phyloP scores from a whole-genome alignment of 2,113 vertebrate species.

The Promerops cafer region DNA sequence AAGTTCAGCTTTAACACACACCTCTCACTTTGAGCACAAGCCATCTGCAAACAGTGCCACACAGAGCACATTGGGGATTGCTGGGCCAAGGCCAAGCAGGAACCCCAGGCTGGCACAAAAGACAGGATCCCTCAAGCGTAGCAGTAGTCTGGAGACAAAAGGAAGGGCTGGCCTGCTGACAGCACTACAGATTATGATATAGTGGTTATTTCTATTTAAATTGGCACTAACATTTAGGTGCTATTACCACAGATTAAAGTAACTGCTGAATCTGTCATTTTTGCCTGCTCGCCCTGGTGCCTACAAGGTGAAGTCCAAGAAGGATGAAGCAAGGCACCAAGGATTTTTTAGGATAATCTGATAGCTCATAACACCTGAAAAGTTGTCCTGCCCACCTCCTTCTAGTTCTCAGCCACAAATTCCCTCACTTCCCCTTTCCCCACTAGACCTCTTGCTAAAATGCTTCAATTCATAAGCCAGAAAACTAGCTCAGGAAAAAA shows the following conservation, averaged over 20 bases:
- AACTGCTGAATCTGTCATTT: not conserved
- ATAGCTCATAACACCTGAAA: not conserved
- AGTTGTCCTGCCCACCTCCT: not conserved
- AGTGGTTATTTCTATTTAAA: not conserved
- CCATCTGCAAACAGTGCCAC: not conserved
- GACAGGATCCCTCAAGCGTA: not conserved
- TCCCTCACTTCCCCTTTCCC: fast-evolving
- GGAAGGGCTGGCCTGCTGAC: not conserved
- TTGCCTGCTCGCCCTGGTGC: not conserved
- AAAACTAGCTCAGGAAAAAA: not conserved
- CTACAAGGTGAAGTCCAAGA: not conserved
- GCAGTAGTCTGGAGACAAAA: not conserved
- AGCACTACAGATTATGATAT: not conserved
- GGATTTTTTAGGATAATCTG: not conserved
- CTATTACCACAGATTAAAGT: not conserved
- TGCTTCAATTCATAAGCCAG: not conserved
- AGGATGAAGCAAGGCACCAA: not conserved
- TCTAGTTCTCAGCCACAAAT: not conserved
- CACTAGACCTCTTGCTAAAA: not conserved
- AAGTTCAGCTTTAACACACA: not conserved
- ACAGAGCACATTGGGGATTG: not conserved
- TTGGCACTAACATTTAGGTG: not conserved
- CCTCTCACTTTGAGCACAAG: not conserved
- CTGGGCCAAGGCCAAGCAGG: not conserved
- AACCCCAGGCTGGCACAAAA: not conserved